Evolutionary conservation across 2,888 invertebrate species (phyloP).

Genomic region (Sycophila texana): DNA sequence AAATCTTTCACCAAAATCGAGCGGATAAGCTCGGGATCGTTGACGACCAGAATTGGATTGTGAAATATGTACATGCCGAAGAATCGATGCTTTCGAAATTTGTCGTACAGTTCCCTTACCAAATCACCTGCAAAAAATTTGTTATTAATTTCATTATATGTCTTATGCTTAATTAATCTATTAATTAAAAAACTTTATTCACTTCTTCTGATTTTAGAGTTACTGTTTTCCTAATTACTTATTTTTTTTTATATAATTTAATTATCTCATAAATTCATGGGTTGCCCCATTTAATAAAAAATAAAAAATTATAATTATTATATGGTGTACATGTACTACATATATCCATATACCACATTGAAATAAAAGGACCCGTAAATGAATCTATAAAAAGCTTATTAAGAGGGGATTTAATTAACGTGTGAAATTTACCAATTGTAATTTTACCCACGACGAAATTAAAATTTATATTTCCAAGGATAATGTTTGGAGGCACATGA

Average conservation of each 20-base stretch:
- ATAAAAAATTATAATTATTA: no score
- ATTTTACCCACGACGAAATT: conserved; percentile 57
- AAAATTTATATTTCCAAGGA: conserved; percentile 60
- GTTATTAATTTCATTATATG: neutral
- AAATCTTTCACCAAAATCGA: conserved; percentile 71
- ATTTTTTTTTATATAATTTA: no score
- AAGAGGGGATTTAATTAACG: neutral
- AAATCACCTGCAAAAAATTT: conserved; percentile 60
- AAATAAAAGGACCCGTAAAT: no score
- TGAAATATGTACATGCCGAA: conserved; percentile 66
- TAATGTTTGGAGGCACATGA: conserved; percentile 59
- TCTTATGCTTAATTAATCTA: neutral
- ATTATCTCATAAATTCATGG: no score
- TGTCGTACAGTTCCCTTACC: conserved; percentile 60
- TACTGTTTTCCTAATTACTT: no score
- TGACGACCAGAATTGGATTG: conserved; percentile 66
- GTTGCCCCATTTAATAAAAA: no score
- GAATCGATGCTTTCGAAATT: conserved; percentile 61
- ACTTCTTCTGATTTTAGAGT: no score
- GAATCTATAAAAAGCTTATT: neutral
- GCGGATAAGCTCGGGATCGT: conserved; percentile 70
- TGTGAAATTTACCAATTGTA: conserved; percentile 57
- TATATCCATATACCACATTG: no score
- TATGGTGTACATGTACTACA: no score
- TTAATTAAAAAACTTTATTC: neutral